These are phyloP conservation scores for Empidonax alnorum DNA, from an alignment of 2,113 vertebrate genomes.

Conservation along the genomic window DNA sequence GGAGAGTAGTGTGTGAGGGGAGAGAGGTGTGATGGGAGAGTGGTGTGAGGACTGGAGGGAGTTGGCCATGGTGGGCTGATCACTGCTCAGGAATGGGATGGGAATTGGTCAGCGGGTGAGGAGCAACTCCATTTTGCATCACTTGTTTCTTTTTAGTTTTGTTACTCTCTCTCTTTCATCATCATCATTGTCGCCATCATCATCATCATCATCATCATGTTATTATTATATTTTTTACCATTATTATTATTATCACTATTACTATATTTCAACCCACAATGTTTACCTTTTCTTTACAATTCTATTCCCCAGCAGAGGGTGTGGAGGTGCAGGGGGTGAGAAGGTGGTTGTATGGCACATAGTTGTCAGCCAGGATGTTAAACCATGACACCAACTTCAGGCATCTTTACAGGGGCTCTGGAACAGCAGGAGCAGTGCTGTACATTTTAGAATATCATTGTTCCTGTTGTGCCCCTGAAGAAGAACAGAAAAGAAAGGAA, in stretches of 20 bases:
- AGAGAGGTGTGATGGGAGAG: neutral
- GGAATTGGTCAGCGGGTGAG: neutral
- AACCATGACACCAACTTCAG: neutral
- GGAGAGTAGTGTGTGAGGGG: neutral
- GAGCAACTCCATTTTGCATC: neutral
- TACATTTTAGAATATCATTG: neutral
- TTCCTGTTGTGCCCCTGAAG: neutral
- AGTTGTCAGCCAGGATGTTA: neutral
- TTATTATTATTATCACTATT: neutral
- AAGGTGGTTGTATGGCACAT: neutral
- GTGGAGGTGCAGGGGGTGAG: neutral
- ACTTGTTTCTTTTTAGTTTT: neutral
- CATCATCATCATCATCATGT: neutral
- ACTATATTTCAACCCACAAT: neutral
- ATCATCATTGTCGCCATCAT: neutral
- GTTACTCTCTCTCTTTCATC: neutral
- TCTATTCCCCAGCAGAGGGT: fast-evolving
- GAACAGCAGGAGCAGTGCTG: neutral
- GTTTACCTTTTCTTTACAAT: neutral
- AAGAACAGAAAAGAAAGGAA: neutral
- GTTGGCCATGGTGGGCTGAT: neutral
- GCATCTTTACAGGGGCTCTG: neutral
- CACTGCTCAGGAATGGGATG: too few relatives aligned
- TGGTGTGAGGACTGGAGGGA: neutral
- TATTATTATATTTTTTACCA: too few relatives aligned